Conservation (phyloP, 2,113 vertebrate species). For the Prietella phreatophila region DNA sequence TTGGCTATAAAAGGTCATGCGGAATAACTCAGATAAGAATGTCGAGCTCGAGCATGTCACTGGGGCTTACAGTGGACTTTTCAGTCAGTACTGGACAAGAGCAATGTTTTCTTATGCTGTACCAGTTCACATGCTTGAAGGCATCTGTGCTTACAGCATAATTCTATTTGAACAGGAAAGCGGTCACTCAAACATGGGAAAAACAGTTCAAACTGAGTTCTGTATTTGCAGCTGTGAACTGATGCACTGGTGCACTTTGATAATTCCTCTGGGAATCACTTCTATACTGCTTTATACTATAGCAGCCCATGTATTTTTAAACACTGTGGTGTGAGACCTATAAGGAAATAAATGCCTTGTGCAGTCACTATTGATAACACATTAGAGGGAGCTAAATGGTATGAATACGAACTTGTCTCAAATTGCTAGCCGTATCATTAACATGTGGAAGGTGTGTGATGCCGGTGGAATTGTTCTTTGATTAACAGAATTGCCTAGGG, state of each 20-base stretch:
- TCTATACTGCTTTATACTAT: not conserved
- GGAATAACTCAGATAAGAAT: constrained; percentile 23
- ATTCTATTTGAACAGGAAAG: constrained; percentile 38
- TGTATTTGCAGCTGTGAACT: constrained; percentile 28
- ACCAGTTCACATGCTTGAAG: constrained; percentile 21
- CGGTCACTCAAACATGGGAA: constrained; percentile 13
- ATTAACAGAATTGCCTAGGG: not conserved
- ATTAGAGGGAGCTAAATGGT: not conserved
- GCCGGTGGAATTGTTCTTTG: not conserved
- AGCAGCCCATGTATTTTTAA: constrained; percentile 18
- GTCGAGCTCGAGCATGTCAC: constrained; percentile 16
- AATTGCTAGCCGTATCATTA: not conserved
- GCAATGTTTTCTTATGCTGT: constrained; percentile 26
- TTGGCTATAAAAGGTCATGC: constrained; percentile 5
- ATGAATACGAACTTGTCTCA: constrained; percentile 3
- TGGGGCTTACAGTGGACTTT: not conserved
- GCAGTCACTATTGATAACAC: not conserved
- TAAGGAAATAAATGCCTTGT: not conserved
- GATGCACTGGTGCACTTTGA: not conserved
- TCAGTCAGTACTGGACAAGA: not conserved
- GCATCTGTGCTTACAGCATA: not conserved
- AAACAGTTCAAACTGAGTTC: not conserved
- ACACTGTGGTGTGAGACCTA: not conserved
- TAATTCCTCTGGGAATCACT: constrained; percentile 15
- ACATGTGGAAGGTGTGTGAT: not conserved